phyloP scores from a whole-genome alignment of 2,113 vertebrate genomes.

The Diadophis punctatus region DNA sequence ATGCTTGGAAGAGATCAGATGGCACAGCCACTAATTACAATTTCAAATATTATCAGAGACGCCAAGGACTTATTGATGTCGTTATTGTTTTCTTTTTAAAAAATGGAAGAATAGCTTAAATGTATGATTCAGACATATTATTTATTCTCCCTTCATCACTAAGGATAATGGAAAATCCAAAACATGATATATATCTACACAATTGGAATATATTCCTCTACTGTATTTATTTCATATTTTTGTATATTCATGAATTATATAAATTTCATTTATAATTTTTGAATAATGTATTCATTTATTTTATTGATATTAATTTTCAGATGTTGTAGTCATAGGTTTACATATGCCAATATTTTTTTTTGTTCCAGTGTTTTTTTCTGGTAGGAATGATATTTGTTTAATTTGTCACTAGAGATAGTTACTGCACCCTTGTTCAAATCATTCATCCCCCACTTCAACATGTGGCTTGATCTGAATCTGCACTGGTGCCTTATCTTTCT shows the following conservation, averaged over 20 bases:
- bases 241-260: accelerated
- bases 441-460: neutral
- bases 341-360: neutral
- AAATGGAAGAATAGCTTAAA: neutral
- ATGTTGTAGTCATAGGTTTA: neutral
- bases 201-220: neutral
- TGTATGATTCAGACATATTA: conserved; percentile 8
- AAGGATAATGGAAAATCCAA: conserved; percentile 8
- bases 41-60: conserved; percentile 67
- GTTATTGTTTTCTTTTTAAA: conserved; percentile 48
- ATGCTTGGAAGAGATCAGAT: conserved; percentile 56
- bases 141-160: neutral
- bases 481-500: neutral
- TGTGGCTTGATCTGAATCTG: neutral
- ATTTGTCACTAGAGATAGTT: neutral
- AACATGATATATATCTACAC: neutral
- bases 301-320: neutral
- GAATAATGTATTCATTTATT: neutral
- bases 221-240: neutral
- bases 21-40: conserved; percentile 65
- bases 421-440: neutral
- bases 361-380: neutral
- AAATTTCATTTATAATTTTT: neutral
- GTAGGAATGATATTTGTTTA: neutral
- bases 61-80: conserved; percentile 58